Conservation (phyloP, 2,113 vertebrate species). For the Setophaga petechia region DNA sequence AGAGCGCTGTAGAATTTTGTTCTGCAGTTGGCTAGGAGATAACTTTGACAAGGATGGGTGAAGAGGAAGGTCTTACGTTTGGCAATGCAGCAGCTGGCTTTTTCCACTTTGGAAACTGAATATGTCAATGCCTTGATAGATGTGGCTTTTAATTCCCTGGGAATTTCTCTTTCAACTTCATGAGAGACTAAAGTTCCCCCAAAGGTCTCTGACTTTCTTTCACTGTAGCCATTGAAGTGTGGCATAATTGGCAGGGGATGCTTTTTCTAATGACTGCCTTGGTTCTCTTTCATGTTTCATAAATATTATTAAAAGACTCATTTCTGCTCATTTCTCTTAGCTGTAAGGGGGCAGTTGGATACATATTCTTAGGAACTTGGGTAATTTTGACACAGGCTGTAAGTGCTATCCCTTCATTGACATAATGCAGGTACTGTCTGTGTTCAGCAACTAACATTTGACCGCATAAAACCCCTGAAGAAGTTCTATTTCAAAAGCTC, state of each 20-base stretch:
- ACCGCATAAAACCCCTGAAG: not conserved
- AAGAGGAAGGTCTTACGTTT: slow-evolving; percentile 6
- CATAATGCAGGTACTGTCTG: not conserved
- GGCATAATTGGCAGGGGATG: not conserved
- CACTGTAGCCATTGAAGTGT: not conserved
- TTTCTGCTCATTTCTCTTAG: not conserved
- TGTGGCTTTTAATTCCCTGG: slow-evolving; percentile 28
- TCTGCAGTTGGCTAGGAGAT: not conserved
- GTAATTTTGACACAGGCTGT: not conserved
- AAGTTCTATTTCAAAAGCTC: not conserved
- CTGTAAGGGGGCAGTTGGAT: not conserved
- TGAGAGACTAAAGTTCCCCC: slow-evolving; percentile 19
- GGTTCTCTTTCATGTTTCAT: not conserved
- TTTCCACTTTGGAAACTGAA: slow-evolving; percentile 61
- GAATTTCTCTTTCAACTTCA: slow-evolving; percentile 58
- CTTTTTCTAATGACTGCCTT: not conserved
- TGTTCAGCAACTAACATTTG: not conserved
- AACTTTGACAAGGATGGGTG: not conserved
- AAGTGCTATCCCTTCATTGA: not conserved
- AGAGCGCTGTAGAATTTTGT: not conserved
- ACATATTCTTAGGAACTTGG: not conserved
- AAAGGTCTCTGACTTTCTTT: slow-evolving; percentile 17
- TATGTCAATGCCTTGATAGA: slow-evolving; percentile 17
- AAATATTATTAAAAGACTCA: not conserved
- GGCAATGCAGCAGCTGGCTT: slow-evolving; percentile 49